Conservation (phyloP, 2,888 invertebrate species). For the Stenodema calcarata region DNA sequence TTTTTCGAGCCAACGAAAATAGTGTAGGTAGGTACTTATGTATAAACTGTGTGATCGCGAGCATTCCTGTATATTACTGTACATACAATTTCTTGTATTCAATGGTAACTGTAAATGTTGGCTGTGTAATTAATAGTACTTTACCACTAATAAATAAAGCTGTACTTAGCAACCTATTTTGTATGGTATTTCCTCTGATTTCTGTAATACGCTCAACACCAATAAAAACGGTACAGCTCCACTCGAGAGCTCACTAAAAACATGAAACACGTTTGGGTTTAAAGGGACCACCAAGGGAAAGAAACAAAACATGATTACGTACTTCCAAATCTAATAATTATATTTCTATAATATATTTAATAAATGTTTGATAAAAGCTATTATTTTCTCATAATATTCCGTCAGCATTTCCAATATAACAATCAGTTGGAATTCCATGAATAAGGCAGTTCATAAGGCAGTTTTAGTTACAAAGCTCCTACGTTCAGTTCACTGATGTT, state of each 20-base stretch:
- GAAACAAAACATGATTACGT: neutral
- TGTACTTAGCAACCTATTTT: neutral
- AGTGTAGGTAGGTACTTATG: no score
- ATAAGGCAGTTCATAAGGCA: slow-evolving; percentile 31
- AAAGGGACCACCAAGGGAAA: neutral
- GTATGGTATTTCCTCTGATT: neutral
- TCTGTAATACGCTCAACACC: no score
- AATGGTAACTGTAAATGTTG: neutral
- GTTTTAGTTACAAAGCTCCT: slow-evolving; percentile 41
- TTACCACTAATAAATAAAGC: neutral
- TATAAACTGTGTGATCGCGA: neutral
- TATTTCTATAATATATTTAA: neutral
- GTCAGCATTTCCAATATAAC: neutral
- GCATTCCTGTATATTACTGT: neutral
- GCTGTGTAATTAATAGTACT: neutral
- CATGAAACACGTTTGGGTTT: neutral
- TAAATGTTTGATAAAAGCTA: neutral
- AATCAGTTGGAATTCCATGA: neutral
- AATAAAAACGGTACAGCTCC: no score
- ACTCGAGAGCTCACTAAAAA: neutral
- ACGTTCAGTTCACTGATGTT: slow-evolving; percentile 8
- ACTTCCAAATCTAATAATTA: neutral
- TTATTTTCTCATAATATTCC: neutral
- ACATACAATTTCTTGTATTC: neutral
- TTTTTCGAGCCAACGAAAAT: neutral